Percentiles rank a stretch among this genome's conserved stretches.
Evolutionary conservation across 2,888 invertebrate species (phyloP).

Genomic region (Drosophila helvetica): DNA sequence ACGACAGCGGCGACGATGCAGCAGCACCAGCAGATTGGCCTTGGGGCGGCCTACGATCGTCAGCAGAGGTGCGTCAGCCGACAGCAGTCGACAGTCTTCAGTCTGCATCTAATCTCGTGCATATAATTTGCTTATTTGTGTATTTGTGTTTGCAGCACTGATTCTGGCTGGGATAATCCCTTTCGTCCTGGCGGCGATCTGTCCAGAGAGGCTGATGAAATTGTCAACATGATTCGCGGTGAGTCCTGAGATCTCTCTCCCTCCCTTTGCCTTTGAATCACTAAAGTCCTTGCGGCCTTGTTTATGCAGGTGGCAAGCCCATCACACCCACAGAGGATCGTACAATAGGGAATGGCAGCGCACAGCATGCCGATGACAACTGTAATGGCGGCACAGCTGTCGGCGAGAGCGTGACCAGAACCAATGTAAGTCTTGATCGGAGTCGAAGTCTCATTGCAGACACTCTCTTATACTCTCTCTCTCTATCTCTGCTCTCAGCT

Average conservation of each 20-base stretch:
- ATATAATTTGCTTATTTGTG: not conserved
- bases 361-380: conserved; percentile 81
- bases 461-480: not conserved
- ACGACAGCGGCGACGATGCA: conserved; percentile 66
- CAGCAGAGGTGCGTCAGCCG: conserved; percentile 82
- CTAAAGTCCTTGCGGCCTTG: not conserved
- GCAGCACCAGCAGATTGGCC: conserved; percentile 53
- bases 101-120: not conserved
- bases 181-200: conserved; percentile 98
- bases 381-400: conserved; percentile 68
- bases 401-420: conserved; percentile 81
- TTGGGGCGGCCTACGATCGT: conserved; percentile 81
- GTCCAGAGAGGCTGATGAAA: conserved; percentile 95
- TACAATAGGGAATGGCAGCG: conserved; percentile 82
- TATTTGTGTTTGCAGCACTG: conserved; percentile 88
- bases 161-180: conserved; percentile 98
- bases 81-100: not conserved
- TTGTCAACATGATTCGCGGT: conserved; percentile 96
- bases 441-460: not conserved
- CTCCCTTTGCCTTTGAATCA: not conserved
- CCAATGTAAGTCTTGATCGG: conserved; percentile 75
- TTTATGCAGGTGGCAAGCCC: conserved; percentile 82
- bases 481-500: conserved; percentile 61
- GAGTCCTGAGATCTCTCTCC: conserved; percentile 25
- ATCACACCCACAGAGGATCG: conserved; percentile 84